Conservation (phyloP, 2,888 invertebrate species). For the Cataglyphis rosenhaueri region DNA sequence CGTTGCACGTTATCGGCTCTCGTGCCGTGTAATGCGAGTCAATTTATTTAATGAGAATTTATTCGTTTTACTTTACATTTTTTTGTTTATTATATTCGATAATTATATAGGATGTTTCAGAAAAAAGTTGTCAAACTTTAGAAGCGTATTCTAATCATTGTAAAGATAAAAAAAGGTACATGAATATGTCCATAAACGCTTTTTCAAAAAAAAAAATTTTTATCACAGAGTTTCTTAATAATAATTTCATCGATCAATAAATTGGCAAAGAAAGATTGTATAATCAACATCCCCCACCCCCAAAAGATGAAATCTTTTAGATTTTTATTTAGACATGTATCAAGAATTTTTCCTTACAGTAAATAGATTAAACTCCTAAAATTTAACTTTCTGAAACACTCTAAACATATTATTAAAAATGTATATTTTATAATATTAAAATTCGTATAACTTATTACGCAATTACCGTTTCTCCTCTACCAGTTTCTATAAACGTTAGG, state of each 20-base stretch:
- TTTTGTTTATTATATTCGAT: neutral
- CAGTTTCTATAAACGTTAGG: constrained; percentile 7
- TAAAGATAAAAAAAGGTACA: neutral
- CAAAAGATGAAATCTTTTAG: neutral
- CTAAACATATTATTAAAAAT: neutral
- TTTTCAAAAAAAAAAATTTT: neutral
- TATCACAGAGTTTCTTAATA: neutral
- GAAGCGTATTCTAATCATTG: neutral
- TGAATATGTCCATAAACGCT: neutral
- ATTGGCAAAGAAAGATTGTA: no score
- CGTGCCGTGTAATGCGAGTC: neutral
- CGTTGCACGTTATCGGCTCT: neutral
- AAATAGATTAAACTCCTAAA: neutral
- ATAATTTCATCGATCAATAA: neutral
- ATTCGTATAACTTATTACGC: neutral
- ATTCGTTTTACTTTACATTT: neutral
- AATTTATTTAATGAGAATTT: constrained; percentile 1
- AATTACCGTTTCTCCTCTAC: neutral
- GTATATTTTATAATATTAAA: neutral
- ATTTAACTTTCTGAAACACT: neutral
- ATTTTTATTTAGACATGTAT: neutral
- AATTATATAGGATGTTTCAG: neutral
- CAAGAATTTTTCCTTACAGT: neutral
- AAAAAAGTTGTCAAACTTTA: neutral
- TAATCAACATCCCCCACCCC: no score